Evolutionary conservation across 2,888 invertebrate genomes (phyloP), one percentile per base, ranked within the genome.

Genomic region (Capitulum mitella): DNA sequence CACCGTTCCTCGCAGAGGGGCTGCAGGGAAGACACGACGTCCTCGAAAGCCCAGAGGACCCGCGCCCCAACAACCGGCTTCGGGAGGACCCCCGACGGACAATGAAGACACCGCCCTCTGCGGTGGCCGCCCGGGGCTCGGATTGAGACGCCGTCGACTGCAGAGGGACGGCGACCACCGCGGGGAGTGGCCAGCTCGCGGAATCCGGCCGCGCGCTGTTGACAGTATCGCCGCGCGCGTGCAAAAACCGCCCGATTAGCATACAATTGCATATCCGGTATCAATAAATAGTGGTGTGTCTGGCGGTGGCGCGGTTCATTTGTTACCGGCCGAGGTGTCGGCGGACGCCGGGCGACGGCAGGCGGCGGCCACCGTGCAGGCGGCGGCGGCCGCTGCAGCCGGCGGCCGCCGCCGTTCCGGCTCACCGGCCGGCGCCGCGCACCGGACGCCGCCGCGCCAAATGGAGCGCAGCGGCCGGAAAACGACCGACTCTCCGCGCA

Each of bases 181-280:
- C 51, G 51, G 19, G 51, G 19, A 51, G 51, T 19, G 22, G 51
- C 51, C 19, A 16, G 10, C 22, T 6, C 51, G 51, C 51, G 19
- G 22, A 16, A 51, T 22, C 51, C 19, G 51, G 19, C 34, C 64
- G 34, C 61, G 19, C 61, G n/a, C 58, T 32, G 64, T 32, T 64
- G 64, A 64, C 64, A 64, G 16, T 16, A 64, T 64, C 64, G 64
- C 64, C 29, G 64, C 34, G 5, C 34, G 32, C 64, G 70, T 70
- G 70, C 70, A 70, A 70, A 70, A 70, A 70, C 70, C 10, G 10
- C 16, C 26, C 40, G 3, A 70, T 70, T 70, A 70, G 37, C 70
- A 70, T 70, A 70, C 70, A 70, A 70, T 70, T 40, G 40, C 70
- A 40, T 40, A 70, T 70, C 70, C 70, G 70, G 40, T 70, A 70